Percentiles rank a stretch among this genome's conserved stretches.
Evolutionary conservation across 2,888 invertebrate genomes (phyloP).

Genomic region (Bembecia ichneumoniformis): DNA sequence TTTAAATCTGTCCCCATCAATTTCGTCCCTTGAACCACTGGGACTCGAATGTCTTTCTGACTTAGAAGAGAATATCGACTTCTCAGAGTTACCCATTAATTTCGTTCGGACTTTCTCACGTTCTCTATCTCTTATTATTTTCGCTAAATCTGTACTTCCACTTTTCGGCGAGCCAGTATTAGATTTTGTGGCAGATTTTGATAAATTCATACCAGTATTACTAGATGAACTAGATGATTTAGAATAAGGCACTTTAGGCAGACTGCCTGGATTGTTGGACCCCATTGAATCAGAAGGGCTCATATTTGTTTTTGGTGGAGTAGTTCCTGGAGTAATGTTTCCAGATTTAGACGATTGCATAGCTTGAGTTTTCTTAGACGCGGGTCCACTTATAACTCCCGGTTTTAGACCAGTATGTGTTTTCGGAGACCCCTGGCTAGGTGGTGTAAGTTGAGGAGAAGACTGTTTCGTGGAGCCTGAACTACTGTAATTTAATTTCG

Average conservation of each 20-base stretch:
- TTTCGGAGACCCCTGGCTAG: conserved; percentile 79
- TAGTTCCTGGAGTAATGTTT: conserved; percentile 41
- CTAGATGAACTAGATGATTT: conserved; percentile 54
- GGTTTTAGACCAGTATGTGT: conserved; percentile 88
- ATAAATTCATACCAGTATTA: conserved; percentile 55
- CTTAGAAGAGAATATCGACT: conserved; percentile 76
- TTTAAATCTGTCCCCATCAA: conserved; percentile 77
- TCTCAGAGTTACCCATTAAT: conserved; percentile 73
- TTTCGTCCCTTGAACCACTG: conserved; percentile 75
- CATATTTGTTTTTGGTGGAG: conserved; percentile 56
- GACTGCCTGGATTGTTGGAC: conserved; percentile 29
- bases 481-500: conserved; percentile 55
- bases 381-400: conserved; percentile 89
- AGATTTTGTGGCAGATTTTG: conserved; percentile 62
- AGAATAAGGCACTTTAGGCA: conserved; percentile 63
- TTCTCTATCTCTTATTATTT: conserved; percentile 74
- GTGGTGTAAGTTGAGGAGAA: conserved; percentile 58
- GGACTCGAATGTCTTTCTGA: conserved; percentile 78
- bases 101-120: conserved; percentile 72
- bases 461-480: conserved; percentile 62
- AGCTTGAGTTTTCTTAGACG: conserved; percentile 84
- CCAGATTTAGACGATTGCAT: conserved; percentile 67
- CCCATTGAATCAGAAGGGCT: conserved; percentile 51
- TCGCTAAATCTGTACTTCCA: conserved; percentile 69
- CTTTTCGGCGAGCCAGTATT: conserved; percentile 76